Evolutionary conservation across 2,113 vertebrate genomes (phyloP).

Genomic region (Cygnus atratus): DNA sequence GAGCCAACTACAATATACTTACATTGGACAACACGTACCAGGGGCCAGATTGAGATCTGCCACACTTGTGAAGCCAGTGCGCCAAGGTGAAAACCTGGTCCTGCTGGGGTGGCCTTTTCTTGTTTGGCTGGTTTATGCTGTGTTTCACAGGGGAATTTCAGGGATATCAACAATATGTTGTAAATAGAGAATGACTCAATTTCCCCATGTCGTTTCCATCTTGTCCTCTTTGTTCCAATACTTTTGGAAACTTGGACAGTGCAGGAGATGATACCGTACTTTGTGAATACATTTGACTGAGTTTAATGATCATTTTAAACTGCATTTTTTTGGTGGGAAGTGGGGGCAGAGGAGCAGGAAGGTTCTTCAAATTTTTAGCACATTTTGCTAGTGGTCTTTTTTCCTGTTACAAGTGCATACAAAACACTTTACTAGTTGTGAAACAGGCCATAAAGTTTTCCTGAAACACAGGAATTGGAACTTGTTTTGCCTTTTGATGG

Average conservation of each 20-base stretch:
- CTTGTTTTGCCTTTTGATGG: slow-evolving; percentile 12
- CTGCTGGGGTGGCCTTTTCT: background rate
- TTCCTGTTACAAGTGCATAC: background rate
- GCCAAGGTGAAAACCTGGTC: background rate
- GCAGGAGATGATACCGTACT: background rate
- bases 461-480: background rate
- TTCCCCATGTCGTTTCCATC: background rate
- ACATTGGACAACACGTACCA: background rate
- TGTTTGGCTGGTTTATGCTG: background rate
- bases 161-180: background rate
- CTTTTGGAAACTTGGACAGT: background rate
- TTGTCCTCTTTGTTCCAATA: background rate
- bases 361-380: background rate
- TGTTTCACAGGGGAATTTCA: background rate
- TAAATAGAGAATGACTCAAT: background rate
- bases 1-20: background rate
- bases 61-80: background rate
- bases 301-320: background rate
- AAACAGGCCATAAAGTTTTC: background rate
- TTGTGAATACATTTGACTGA: background rate
- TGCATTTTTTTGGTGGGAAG: background rate
- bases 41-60: background rate
- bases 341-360: background rate
- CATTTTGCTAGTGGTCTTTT: background rate
- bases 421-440: background rate